These are phyloP conservation scores for Lasiurus cinereus DNA, from an alignment of 2,113 vertebrate species.

Conservation along the genomic window DNA sequence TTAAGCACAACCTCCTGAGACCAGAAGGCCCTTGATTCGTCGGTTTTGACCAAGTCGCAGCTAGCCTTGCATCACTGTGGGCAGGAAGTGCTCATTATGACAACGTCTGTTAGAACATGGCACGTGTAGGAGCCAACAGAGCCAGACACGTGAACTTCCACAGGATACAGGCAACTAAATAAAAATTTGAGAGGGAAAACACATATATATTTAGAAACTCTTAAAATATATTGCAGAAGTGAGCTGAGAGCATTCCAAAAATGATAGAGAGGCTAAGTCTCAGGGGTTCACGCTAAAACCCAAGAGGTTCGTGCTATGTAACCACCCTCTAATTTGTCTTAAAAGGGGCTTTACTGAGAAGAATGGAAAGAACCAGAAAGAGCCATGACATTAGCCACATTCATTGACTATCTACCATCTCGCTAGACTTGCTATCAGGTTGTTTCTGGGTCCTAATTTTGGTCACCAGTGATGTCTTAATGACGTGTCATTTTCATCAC, in stretches of 20 bases:
- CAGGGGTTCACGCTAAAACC: neutral
- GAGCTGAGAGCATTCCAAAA: neutral
- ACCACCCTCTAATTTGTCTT: neutral
- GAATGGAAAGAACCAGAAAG: neutral
- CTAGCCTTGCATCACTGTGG: neutral
- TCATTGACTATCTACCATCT: neutral
- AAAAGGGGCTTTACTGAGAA: neutral
- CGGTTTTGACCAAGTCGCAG: neutral
- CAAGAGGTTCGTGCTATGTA: neutral
- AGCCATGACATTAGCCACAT: neutral
- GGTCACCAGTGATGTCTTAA: neutral
- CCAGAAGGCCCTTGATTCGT: neutral
- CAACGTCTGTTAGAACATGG: neutral
- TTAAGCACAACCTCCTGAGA: neutral
- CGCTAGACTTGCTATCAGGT: neutral
- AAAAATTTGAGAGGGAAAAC: neutral
- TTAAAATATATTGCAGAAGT: neutral
- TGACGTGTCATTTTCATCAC: neutral
- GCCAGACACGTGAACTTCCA: neutral
- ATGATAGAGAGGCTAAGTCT: rapidly evolving
- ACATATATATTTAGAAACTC: neutral
- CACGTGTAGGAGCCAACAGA: neutral
- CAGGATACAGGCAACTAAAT: neutral
- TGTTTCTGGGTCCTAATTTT: neutral
- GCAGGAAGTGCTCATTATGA: neutral